Percentiles rank a stretch among this genome's conserved stretches.
These are phyloP conservation scores for Ormyrus labotus DNA, from an alignment of 2,888 invertebrate genomes.

Conservation along the genomic window DNA sequence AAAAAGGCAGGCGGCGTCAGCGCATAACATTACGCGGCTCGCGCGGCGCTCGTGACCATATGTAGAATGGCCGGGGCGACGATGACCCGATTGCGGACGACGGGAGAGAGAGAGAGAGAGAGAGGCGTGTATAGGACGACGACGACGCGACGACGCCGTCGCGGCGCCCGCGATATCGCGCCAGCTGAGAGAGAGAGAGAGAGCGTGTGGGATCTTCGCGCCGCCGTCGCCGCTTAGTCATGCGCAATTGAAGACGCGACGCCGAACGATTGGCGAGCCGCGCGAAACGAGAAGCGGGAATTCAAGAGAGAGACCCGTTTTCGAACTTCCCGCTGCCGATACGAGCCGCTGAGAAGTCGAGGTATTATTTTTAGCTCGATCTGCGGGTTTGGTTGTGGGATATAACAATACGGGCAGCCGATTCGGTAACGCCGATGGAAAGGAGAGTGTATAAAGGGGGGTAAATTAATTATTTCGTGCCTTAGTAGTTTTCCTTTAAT, in stretches of 20 bases:
- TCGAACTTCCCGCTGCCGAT: too few relatives aligned
- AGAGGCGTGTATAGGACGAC: conserved; percentile 57
- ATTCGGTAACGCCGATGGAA: too few relatives aligned
- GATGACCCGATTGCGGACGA: conserved; percentile 66
- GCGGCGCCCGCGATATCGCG: conserved; percentile 45
- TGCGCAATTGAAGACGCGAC: conserved; percentile 7
- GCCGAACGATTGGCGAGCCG: background rate
- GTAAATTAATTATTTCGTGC: too few relatives aligned
- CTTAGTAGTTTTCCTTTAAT: too few relatives aligned
- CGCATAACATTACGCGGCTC: background rate
- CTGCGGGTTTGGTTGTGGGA: too few relatives aligned
- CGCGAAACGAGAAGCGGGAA: background rate
- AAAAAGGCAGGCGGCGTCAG: background rate
- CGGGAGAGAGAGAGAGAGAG: conserved; percentile 54
- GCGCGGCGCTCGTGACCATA: conserved; percentile 39
- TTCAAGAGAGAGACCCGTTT: too few relatives aligned
- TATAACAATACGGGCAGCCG: too few relatives aligned
- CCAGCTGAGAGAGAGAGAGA: background rate
- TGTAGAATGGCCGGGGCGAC: conserved; percentile 48
- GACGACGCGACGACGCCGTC: conserved; percentile 28
- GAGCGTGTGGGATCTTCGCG: conserved; percentile 6
- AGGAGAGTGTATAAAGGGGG: too few relatives aligned
- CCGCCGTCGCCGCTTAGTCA: conserved; percentile 3
- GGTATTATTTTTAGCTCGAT: too few relatives aligned
- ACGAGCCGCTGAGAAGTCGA: too few relatives aligned